phyloP scores from a whole-genome alignment of 2,888 invertebrate genomes.

The Glaucopsyche alexis region DNA sequence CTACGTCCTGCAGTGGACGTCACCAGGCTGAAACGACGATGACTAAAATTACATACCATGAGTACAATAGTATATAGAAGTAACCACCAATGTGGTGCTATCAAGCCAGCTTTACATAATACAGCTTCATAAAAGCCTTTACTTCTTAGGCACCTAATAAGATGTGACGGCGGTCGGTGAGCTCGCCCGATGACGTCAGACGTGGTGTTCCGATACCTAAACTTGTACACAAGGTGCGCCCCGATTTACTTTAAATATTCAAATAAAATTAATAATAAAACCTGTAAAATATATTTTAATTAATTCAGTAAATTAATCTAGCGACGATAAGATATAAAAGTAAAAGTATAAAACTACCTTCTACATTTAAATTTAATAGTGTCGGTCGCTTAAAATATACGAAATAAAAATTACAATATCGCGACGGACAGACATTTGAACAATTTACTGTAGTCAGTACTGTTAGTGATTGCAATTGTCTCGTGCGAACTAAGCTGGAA shows the following conservation, averaged over 20 bases:
- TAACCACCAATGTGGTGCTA: too few relatives aligned
- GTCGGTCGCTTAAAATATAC: not conserved
- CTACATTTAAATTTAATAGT: conserved; percentile 2
- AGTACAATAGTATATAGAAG: too few relatives aligned
- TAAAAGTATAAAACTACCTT: not conserved
- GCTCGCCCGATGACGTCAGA: not conserved
- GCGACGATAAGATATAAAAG: conserved; percentile 12
- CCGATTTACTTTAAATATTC: conserved; percentile 19
- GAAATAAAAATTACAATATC: not conserved
- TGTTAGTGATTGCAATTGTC: not conserved
- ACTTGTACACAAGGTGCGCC: not conserved
- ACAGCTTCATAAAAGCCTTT: too few relatives aligned
- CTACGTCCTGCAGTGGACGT: too few relatives aligned
- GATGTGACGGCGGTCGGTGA: not conserved
- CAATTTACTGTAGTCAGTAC: not conserved
- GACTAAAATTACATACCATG: too few relatives aligned
- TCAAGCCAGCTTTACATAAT: too few relatives aligned
- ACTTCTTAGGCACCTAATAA: too few relatives aligned
- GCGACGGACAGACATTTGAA: not conserved
- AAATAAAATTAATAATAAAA: conserved; percentile 9
- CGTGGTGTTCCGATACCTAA: not conserved
- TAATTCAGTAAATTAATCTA: conserved; percentile 6
- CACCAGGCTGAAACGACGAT: too few relatives aligned
- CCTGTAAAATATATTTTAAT: not conserved
- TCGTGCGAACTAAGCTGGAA: not conserved